Evolutionary conservation across 1,140 invertebrate genomes (phyloP).

Genomic region (Daktulosphaira vitifoliae): DNA sequence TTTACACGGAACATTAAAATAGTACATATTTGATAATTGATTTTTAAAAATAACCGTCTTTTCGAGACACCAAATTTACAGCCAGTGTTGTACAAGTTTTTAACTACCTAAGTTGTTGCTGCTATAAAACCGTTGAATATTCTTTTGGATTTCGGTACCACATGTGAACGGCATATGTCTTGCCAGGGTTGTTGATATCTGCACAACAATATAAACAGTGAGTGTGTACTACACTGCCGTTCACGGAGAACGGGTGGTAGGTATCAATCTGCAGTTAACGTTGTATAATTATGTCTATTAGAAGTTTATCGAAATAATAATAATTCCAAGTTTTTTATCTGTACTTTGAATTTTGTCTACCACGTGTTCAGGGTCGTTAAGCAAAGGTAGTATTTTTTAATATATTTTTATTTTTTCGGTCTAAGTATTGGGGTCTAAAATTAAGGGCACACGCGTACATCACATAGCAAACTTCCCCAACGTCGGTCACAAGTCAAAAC

Average conservation of each 20-base stretch:
- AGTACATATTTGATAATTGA: background rate
- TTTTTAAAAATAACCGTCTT: conserved; percentile 25
- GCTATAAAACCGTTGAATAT: conserved; percentile 1
- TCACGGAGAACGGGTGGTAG: too few relatives aligned
- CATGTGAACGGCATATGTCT: conserved; percentile 17
- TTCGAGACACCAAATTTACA: too few relatives aligned
- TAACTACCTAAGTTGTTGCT: background rate
- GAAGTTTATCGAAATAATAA: background rate
- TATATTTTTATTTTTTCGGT: conserved; percentile 15
- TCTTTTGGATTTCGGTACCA: background rate
- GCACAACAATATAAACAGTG: background rate
- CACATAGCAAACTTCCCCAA: background rate
- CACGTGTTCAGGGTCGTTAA: conserved; percentile 12
- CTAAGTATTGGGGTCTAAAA: too few relatives aligned
- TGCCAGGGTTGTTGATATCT: conserved; percentile 10
- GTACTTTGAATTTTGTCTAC: background rate
- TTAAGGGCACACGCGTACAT: background rate
- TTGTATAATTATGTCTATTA: background rate
- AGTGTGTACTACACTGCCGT: too few relatives aligned
- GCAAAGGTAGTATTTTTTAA: too few relatives aligned
- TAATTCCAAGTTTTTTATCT: background rate
- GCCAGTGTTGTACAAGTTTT: background rate
- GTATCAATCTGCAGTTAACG: background rate
- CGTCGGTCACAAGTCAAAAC: too few relatives aligned
- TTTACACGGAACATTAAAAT: too few relatives aligned